These are phyloP conservation scores for Danio kyathit DNA, from an alignment of 2,797 vertebrate genomes.

Conservation along the genomic window DNA sequence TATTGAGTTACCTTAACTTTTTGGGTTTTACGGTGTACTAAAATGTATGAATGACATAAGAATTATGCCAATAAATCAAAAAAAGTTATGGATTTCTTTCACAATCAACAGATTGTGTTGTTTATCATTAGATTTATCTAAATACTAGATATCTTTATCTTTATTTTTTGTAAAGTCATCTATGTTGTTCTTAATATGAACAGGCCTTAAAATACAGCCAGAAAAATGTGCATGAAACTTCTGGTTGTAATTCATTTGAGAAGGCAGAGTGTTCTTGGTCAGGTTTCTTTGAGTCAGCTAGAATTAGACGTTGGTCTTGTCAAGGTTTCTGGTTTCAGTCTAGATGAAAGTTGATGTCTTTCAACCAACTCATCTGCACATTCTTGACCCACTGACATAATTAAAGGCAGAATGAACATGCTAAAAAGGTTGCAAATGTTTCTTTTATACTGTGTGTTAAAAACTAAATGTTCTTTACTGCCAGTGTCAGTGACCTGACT, in stretches of 20 bases:
- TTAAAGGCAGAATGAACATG: not conserved
- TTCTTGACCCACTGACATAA: not conserved
- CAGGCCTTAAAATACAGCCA: too few relatives aligned
- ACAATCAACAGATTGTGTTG: too few relatives aligned
- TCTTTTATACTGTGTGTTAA: not conserved
- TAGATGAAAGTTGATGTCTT: not conserved
- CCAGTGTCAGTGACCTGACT: not conserved
- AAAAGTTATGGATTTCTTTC: too few relatives aligned
- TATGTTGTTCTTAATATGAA: too few relatives aligned
- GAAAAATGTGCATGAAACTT: not conserved
- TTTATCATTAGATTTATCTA: too few relatives aligned
- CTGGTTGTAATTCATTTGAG: not conserved
- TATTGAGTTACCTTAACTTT: too few relatives aligned
- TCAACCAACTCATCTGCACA: not conserved
- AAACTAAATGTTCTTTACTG: not conserved
- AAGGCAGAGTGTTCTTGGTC: not conserved
- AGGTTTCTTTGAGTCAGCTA: not conserved
- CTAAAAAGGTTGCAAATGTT: not conserved
- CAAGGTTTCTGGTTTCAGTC: slow-evolving; percentile 32
- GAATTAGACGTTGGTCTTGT: slow-evolving; percentile 19
- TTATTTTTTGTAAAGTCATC: too few relatives aligned
- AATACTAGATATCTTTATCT: too few relatives aligned
- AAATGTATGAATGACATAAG: too few relatives aligned
- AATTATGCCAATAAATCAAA: too few relatives aligned
- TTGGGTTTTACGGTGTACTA: too few relatives aligned